These are phyloP conservation scores for Darevskia mixta DNA, from an alignment of 2,797 vertebrate species.

Conservation along the genomic window DNA sequence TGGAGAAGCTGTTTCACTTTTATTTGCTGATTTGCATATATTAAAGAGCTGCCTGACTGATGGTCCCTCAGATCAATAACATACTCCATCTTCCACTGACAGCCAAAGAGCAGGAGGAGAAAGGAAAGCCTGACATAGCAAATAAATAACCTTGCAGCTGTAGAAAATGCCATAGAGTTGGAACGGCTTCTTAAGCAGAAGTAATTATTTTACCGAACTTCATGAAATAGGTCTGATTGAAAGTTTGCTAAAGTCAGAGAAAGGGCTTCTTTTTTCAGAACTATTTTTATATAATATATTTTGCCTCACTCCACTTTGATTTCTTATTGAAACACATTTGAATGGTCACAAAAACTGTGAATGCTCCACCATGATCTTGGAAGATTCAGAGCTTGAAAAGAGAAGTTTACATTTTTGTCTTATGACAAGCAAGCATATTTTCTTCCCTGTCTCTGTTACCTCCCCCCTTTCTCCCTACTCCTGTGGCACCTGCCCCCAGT, in stretches of 20 bases:
- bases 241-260: neutral
- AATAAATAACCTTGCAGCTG: conserved; percentile 11
- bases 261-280: neutral
- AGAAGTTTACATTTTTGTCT: neutral
- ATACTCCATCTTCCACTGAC: conserved; percentile 19
- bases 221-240: neutral
- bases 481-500: no score
- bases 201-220: conserved; percentile 7
- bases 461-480: neutral
- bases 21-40: conserved; percentile 21
- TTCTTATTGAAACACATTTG: neutral
- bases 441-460: neutral
- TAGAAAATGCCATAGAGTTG: conserved; percentile 5
- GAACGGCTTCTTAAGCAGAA: neutral
- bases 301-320: neutral
- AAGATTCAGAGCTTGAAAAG: neutral
- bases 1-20: conserved; percentile 52
- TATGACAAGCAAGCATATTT: no score
- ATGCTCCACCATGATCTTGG: neutral
- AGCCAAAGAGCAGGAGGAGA: neutral
- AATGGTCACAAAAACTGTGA: no score
- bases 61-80: conserved; percentile 21
- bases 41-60: conserved; percentile 13
- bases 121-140: neutral
- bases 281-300: neutral